Base-by-base conservation (phyloP, 2,888 invertebrate species). In the Drosophila paranaensis region DNA sequence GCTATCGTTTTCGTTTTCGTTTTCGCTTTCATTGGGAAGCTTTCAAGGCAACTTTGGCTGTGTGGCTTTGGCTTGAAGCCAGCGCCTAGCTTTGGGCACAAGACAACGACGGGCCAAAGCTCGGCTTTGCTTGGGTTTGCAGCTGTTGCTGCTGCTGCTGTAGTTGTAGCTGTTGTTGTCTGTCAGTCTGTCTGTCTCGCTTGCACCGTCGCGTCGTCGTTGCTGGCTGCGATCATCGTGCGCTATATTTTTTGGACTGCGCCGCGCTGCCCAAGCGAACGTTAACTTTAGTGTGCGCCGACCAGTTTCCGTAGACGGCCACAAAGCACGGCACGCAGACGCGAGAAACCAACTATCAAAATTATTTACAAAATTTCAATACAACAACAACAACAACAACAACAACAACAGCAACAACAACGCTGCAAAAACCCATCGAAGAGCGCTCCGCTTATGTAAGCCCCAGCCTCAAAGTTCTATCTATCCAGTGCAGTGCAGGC, bases 281-380 rank as follows among this genome's bases (percentile, higher is more conserved):
- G 89, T 91, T 91, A 88, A 91, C 90, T 93, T 93, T 88, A 93
- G 93, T 93, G 93, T 93, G 93, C 90, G 92, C 92, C 93, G 93
- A 93, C 92, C 92, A 91, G 93, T 92, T 92, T 92, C 91, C 90
- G 91, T 90, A 92, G 91, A 93, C 92, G 93, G 93, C 92, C 93
- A 93, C 93, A 91, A 91, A 87, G 74, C 11, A 64, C 88, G 81
- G 79, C 64, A 81, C 71, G 74, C 73, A 81, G 78, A 71, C 78
- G 78, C 81, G 84, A 50, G 53, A 40, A 66, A 50, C 57, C 55
- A 60, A 77, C 58, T 54, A 55, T 42, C 42, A 27, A 63, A 62
- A 67, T 45, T 45, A 37, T 48, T 14, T 9, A 10, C 43, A 30
- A 54, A 54, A 48, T 50, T 20, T 14, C 39, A 76, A 62, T 46